A percentile compares a stretch with the other conserved stretches of the same genome.
These are phyloP conservation scores for Sericinus montela DNA, from an alignment of 2,888 invertebrate genomes.

Conservation along the genomic window DNA sequence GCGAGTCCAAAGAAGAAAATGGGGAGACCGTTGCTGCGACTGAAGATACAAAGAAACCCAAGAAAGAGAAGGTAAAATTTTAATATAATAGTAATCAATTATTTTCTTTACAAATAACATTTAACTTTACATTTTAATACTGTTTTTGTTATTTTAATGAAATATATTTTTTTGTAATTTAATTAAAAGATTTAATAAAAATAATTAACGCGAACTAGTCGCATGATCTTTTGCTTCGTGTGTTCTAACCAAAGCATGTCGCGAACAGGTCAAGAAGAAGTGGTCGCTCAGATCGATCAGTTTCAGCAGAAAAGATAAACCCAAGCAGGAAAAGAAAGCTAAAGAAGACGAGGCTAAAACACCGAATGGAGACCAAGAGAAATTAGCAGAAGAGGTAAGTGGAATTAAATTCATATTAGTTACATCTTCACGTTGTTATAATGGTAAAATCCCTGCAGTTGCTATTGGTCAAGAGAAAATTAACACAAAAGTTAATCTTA, in stretches of 20 bases:
- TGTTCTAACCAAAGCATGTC: conserved; percentile 46
- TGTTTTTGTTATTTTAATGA: conserved; percentile 5
- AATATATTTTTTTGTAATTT: conserved; percentile 11
- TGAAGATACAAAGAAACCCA: conserved; percentile 80
- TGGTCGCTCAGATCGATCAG: conserved; percentile 94
- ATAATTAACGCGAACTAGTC: conserved; percentile 10
- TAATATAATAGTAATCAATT: too few species aligned
- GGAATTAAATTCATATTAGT: neutral
- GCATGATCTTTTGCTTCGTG: conserved; percentile 39
- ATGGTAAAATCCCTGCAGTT: too few species aligned
- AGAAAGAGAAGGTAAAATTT: conserved; percentile 79
- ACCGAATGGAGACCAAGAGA: conserved; percentile 80
- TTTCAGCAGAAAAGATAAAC: conserved; percentile 92
- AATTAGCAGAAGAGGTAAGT: conserved; percentile 83
- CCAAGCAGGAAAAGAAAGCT: conserved; percentile 86
- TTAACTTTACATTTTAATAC: neutral
- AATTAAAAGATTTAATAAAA: neutral
- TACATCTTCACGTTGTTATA: too few species aligned
- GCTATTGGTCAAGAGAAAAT: too few species aligned
- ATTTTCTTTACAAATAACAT: too few species aligned
- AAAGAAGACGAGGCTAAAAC: conserved; percentile 77
- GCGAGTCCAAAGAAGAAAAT: conserved; percentile 62
- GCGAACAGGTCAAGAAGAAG: conserved; percentile 87
- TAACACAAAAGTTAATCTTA: neutral
- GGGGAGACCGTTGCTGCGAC: conserved; percentile 54